Conservation (phyloP, 2,797 vertebrate species). For the Halcyon leucocephala region DNA sequence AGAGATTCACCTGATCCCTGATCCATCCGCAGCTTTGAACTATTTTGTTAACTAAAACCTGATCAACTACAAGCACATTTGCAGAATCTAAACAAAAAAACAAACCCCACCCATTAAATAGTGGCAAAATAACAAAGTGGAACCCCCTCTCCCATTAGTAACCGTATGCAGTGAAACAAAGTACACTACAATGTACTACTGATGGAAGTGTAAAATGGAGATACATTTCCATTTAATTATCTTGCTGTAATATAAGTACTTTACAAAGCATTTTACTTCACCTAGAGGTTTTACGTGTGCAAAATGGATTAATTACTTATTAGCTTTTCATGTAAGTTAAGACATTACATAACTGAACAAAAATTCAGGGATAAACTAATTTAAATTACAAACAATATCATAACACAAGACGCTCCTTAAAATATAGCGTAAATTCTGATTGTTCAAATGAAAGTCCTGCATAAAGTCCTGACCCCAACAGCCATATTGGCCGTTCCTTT, state of each 20-base stretch:
- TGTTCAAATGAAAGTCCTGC: neutral
- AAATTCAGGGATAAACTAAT: conserved; percentile 17
- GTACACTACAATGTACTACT: neutral
- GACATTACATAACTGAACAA: neutral
- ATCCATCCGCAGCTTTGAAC: neutral
- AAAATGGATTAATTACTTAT: conserved; percentile 51
- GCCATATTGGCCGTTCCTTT: neutral
- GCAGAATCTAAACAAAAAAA: neutral
- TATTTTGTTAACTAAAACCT: neutral
- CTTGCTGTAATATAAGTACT: neutral
- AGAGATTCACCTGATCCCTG: neutral
- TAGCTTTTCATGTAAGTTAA: conserved; percentile 25
- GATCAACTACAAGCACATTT: neutral
- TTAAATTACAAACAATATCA: neutral
- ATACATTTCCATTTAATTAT: neutral
- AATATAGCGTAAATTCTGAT: neutral
- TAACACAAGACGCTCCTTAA: neutral
- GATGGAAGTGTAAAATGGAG: neutral
- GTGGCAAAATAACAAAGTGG: neutral
- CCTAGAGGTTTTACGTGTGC: neutral
- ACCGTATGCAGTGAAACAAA: neutral
- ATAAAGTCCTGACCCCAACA: neutral
- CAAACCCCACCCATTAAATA: neutral
- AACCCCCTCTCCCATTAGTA: neutral
- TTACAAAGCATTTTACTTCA: neutral